Conservation (phyloP, 2,888 invertebrate genomes). For the Andrena chrysosceles region DNA sequence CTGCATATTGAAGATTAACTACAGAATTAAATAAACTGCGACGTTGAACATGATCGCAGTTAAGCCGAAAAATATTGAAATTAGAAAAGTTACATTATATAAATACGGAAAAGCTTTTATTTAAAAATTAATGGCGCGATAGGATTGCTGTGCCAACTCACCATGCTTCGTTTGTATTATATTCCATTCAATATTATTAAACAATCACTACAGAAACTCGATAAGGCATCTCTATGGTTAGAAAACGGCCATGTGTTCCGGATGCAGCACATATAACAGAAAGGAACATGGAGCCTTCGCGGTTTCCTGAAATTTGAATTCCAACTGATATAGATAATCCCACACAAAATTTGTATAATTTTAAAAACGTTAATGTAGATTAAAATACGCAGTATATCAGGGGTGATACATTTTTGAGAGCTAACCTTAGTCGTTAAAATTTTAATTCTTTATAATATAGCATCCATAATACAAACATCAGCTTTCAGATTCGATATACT, state of each 20-base stretch:
- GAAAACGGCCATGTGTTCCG: constrained; percentile 82
- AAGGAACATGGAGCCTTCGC: constrained; percentile 48
- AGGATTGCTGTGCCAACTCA: constrained; percentile 30
- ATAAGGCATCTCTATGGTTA: constrained; percentile 30
- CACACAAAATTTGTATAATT: background rate
- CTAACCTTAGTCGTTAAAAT: background rate
- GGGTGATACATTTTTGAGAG: background rate
- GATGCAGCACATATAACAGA: constrained; percentile 77
- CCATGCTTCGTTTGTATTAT: constrained; percentile 54
- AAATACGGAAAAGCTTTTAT: background rate
- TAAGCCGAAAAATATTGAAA: background rate
- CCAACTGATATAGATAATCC: background rate
- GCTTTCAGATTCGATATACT: background rate
- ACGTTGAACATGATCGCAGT: background rate
- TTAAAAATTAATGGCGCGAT: background rate
- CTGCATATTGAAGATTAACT: background rate
- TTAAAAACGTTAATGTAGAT: background rate
- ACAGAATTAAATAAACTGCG: constrained; percentile 5
- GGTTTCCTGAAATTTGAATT: constrained; percentile 55
- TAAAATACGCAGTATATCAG: background rate
- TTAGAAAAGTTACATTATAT: background rate
- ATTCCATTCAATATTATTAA: constrained; percentile 47
- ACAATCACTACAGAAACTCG: constrained; percentile 17
- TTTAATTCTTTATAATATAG: background rate
- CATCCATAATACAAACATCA: background rate